Percentiles rank a stretch among this genome's conserved stretches.
Evolutionary conservation across 2,888 invertebrate species (phyloP).

Genomic region (Drosophila hamatofila): DNA sequence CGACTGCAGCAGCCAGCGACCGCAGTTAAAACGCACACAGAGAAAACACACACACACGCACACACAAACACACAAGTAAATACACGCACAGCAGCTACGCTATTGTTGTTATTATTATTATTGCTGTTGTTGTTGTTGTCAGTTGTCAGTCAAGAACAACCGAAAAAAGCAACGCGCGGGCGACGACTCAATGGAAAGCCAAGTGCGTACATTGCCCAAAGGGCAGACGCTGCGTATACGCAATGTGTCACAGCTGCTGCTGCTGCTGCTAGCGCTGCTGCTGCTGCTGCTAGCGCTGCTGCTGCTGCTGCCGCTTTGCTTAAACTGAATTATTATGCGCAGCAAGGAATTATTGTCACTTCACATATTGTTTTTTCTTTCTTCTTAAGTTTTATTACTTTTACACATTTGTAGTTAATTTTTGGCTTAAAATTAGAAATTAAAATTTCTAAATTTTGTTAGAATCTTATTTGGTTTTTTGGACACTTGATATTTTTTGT

Average conservation of each 20-base stretch:
- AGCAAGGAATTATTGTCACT: slow-evolving; percentile 13
- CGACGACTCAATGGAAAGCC: slow-evolving; percentile 51
- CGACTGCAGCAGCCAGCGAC: slow-evolving; percentile 57
- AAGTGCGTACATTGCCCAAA: slow-evolving; percentile 62
- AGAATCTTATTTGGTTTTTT: slow-evolving; percentile 11
- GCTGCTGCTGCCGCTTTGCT: slow-evolving; percentile 2
- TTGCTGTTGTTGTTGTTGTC: slow-evolving; percentile 23
- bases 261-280: not conserved
- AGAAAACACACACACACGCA: slow-evolving; percentile 25
- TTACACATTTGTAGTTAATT: slow-evolving; percentile 1
- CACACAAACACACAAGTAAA: slow-evolving; percentile 6
- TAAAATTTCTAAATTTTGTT: slow-evolving; percentile 8
- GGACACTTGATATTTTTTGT: slow-evolving; percentile 35
- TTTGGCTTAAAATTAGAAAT: not conserved
- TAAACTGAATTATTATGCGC: slow-evolving; percentile 2
- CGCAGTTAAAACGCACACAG: slow-evolving; percentile 37
- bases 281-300: not conserved
- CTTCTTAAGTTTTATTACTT: slow-evolving; percentile 2
- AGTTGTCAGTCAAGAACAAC: slow-evolving; percentile 64
- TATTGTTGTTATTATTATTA: slow-evolving; percentile 47
- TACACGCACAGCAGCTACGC: slow-evolving; percentile 39
- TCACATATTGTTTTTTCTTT: slow-evolving; percentile 7
- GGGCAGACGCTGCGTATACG: slow-evolving; percentile 69
- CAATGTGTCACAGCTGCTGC: slow-evolving; percentile 52
- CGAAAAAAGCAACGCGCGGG: slow-evolving; percentile 63